phyloP scores from a whole-genome alignment of 2,888 invertebrate species.

The Ceratothoa steindachneri region DNA sequence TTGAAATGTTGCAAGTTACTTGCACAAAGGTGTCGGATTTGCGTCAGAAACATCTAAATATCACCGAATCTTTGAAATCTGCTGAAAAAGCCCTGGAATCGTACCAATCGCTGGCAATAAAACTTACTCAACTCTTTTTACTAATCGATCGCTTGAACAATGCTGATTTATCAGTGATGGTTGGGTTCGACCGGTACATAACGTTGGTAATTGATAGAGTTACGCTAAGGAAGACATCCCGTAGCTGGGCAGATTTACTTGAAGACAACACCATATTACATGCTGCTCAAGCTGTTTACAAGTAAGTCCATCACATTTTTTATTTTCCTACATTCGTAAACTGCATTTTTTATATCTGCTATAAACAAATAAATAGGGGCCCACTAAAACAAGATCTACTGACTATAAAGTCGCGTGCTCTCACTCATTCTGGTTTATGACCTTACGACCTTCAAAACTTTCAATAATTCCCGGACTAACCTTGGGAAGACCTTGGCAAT shows the following conservation, averaged over 20 bases:
- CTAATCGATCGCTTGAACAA: slow-evolving; percentile 26
- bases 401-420: too few relatives aligned
- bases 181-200: slow-evolving; percentile 26
- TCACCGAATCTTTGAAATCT: slow-evolving; percentile 15
- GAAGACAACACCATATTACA: slow-evolving; percentile 28
- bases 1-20: slow-evolving; percentile 29
- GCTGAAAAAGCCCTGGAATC: slow-evolving; percentile 22
- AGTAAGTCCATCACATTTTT: too few relatives aligned
- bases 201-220: slow-evolving; percentile 21
- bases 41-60: slow-evolving; percentile 26
- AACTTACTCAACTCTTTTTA: slow-evolving; percentile 26
- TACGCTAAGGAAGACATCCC: slow-evolving; percentile 16
- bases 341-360: too few relatives aligned
- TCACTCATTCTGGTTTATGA: too few relatives aligned
- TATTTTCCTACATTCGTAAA: too few relatives aligned
- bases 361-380: too few relatives aligned
- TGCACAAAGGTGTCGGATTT: slow-evolving; percentile 26
- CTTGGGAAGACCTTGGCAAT: too few relatives aligned
- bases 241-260: slow-evolving; percentile 34
- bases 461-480: too few relatives aligned
- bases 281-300: slow-evolving; percentile 25
- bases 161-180: slow-evolving; percentile 14
- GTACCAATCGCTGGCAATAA: slow-evolving; percentile 25
- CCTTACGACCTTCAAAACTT: too few relatives aligned
- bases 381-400: too few relatives aligned